Conservation (phyloP, 2,888 invertebrate genomes). For the Meandrusa payeni region DNA sequence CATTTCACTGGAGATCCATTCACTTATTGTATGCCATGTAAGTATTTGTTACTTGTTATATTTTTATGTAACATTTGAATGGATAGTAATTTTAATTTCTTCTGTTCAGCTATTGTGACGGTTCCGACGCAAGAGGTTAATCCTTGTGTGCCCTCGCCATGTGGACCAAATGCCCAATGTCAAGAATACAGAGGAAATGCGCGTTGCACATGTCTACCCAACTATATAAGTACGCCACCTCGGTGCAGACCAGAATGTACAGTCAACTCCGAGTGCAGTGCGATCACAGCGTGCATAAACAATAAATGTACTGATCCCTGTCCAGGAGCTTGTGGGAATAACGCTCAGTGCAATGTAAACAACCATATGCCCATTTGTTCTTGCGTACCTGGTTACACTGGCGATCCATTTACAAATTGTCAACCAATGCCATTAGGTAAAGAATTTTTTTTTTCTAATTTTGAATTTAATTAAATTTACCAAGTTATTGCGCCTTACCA, state of each 20-base stretch:
- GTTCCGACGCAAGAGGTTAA: conserved; percentile 57
- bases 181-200: conserved; percentile 83
- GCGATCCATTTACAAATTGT: conserved; percentile 86
- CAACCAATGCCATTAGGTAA: conserved; percentile 49
- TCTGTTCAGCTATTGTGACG: conserved; percentile 49
- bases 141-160: conserved; percentile 88
- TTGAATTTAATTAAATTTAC: too few relatives aligned
- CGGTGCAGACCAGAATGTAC: conserved; percentile 88
- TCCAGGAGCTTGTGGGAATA: conserved; percentile 88
- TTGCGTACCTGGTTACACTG: conserved; percentile 84
- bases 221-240: conserved; percentile 88
- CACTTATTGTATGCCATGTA: conserved; percentile 77
- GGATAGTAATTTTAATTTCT: conserved; percentile 14
- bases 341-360: conserved; percentile 86
- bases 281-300: conserved; percentile 85
- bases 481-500: too few relatives aligned
- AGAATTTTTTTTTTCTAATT: not conserved
- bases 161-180: conserved; percentile 89
- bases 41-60: conserved; percentile 37
- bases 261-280: conserved; percentile 85
- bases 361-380: conserved; percentile 86
- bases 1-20: conserved; percentile 90
- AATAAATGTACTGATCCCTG: conserved; percentile 89
- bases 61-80: conserved; percentile 45
- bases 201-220: conserved; percentile 86